Conservation (phyloP, 1,140 invertebrate genomes). For the fruit fly (Drosophila melanogaster) region Release_6_plus_ISO1_MT NT_033777.3:26880501-26881000, state of each 20-base stretch:
- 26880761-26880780: constrained; percentile 42
- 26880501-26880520: too few species aligned
- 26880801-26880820: constrained; percentile 48
- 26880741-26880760: constrained; percentile 10
- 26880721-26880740: constrained; percentile 1
- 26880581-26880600: constrained; percentile 72
- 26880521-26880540: too few species aligned
- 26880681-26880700: constrained; percentile 21
- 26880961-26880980: constrained; percentile 86
- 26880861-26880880: constrained; percentile 78
- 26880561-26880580: constrained; percentile 81
- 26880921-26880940: constrained; percentile 67
- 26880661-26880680: constrained; percentile 5
- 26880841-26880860: constrained; percentile 74
- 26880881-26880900: constrained; percentile 49
- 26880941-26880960: constrained; percentile 85
- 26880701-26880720: constrained; percentile 8
- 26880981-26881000: constrained; percentile 86
- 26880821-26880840: constrained; percentile 79
- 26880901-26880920: constrained; percentile 58
- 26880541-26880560: constrained; percentile 18
- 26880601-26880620: constrained; percentile 52
- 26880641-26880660: constrained; percentile 10
- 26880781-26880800: constrained; percentile 59
- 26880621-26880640: constrained; percentile 54